Percentiles rank a stretch among this genome's conserved stretches.
phyloP scores from a whole-genome alignment of 37 sponge, comb jelly and placozoan species.

The Ephydatia muelleri region DNA sequence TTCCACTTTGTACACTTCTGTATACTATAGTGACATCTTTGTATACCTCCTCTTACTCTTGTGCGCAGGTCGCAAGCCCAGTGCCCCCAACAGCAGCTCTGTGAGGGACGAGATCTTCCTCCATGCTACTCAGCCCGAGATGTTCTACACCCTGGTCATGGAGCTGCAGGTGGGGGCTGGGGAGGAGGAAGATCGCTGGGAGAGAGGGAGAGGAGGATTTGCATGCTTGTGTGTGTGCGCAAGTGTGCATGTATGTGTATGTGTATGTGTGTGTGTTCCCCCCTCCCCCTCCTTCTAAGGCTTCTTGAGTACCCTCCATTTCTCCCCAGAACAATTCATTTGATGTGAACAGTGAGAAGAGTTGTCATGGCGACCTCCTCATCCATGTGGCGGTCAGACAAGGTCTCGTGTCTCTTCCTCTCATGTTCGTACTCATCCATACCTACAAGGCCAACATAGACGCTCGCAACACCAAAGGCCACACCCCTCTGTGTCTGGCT shows the following conservation, averaged over 20 bases:
- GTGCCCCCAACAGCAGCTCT: too few species aligned
- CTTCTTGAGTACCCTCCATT: not conserved
- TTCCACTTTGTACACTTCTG: too few species aligned
- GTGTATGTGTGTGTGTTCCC: not conserved
- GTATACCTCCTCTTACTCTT: too few species aligned
- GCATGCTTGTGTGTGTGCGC: constrained; percentile 9
- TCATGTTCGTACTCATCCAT: constrained; percentile 42
- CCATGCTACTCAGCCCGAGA: too few species aligned
- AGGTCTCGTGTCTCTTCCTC: constrained; percentile 61
- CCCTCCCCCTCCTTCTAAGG: not conserved
- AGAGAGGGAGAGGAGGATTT: too few species aligned
- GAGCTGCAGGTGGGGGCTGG: too few species aligned
- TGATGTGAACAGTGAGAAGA: constrained; percentile 61
- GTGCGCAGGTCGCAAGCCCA: too few species aligned
- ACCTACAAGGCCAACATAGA: constrained; percentile 48
- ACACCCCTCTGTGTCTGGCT: constrained; percentile 65
- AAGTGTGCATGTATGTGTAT: not conserved
- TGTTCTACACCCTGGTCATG: too few species aligned
- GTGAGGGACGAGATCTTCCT: too few species aligned
- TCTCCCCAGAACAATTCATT: constrained; percentile 37
- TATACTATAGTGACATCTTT: too few species aligned
- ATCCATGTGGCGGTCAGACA: constrained; percentile 61
- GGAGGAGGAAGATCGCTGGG: too few species aligned
- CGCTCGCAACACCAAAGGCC: constrained; percentile 23
- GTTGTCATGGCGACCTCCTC: constrained; percentile 55